Base-by-base conservation (phyloP, 1,140 invertebrate species). In the Drosophila aff. region DNA sequence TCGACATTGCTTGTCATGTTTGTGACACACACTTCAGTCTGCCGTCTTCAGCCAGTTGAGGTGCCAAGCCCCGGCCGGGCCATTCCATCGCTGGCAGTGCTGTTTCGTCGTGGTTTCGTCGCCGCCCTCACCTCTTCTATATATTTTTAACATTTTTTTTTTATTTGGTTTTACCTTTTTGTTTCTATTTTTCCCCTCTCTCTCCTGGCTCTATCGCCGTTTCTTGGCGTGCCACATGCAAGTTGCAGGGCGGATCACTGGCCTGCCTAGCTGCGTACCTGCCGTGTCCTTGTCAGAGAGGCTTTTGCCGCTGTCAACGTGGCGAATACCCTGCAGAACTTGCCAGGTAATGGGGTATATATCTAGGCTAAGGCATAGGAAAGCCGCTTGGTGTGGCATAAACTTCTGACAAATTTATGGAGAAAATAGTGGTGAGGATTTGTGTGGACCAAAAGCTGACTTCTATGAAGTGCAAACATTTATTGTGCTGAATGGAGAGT, bases 11-110 rank as follows among this genome's bases (percentile, higher is more conserved):
- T 66, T 89, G 84, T 89, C 84, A 89, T 89, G 84, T 89, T 87
- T 87, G 84, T 87, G 84, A 89, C 84, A 87, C 84, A 89, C 81
- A 90, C 81, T 89, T 87, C 81, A 89, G 83, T 80, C 64, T 58
- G 50, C 74, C 53, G 67, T 76, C 74, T 76, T 76, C 77, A 81
- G 60, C 41, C 46, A 57, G 72, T 44, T 50, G 61, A 58, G 62
- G 81, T 66, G 79, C 53, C 60, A 66, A 40, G 71, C 49, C 46
- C 57, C n/a, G 53, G 58, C 60, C 71, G 40, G 71, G 36, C 71
- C 67, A 43, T 57, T 57, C 53, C 53, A 26, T 57, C 9, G 53
- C 36, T 26, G 36, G 15, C 55, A 52, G 61, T 47, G 59, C 60
- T 62, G 78, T 53, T 68, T 75, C 41, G 57, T 52, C 64, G 79